Base-by-base conservation (phyloP, 30 jellyfish, hydroid and myxozoan genomes). In the Turritopsis dohrnii region DNA sequence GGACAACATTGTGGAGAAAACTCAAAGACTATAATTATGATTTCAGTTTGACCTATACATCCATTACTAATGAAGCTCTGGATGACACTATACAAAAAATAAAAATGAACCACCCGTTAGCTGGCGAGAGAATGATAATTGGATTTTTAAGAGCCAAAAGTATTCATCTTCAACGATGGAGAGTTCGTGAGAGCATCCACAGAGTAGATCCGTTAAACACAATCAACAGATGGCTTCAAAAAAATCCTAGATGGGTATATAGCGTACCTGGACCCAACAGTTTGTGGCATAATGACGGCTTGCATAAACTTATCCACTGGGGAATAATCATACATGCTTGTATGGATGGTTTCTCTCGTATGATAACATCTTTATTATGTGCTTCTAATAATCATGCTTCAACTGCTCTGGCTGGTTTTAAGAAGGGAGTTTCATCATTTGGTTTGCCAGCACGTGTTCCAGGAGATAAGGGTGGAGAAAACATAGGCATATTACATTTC, bases 221-320 rank as follows among this genome's bases (percentile, higher is more conserved):
- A 16, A n/a, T 54, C 19, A 54, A 54, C n/a, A 54, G 72, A 54
- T 54, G 72, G 72, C 72, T 54, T 16, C 72, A 54, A 54, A 54
- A 54, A 54, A 54, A 54, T 54, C 72, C 72, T 16, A n/a, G 72
- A 16, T 54, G 72, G 72, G 72, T 54, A 16, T 54, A 54, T n/a
- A 54, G 72, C n/a, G 72, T 54, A 16, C 72, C 72, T 54, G 72
- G 72, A n/a, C 72, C 72, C 18, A 54, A 54, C 72, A 16, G 18
- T 16, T 54, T 54, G n/a, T 54, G 72, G 72, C 72, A 54, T n/a
- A 54, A 54, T 54, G 72, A 54, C n/a, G 18, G 72, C 19, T 54
- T 54, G n/a, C 72, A 54, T n/a, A 54, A 54, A 54, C 72, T 54
- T 16, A 54, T 54, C n/a, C 72, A 54, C n/a, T 54, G 72, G 72